These are phyloP conservation scores for Coleophora flavipennella DNA, from an alignment of 2,888 invertebrate genomes.

Conservation along the genomic window DNA sequence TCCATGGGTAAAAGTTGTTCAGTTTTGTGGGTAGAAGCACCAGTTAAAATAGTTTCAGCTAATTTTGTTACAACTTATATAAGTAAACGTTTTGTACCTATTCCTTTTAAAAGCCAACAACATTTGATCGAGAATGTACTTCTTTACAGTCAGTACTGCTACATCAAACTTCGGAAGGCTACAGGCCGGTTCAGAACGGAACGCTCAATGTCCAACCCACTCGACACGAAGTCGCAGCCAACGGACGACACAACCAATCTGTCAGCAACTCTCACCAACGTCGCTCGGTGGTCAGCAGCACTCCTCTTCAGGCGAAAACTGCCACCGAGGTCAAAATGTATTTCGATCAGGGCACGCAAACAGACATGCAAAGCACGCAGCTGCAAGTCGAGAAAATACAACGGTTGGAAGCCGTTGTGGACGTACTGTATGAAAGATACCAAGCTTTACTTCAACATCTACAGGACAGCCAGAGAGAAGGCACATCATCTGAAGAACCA, in stretches of 20 bases:
- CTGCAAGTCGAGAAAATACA: constrained; percentile 24
- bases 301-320: constrained; percentile 26
- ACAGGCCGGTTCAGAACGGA: not conserved
- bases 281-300: constrained; percentile 29
- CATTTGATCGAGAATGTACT: no score
- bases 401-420: constrained; percentile 28
- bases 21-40: no score
- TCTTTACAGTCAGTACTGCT: no score
- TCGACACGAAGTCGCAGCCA: no score
- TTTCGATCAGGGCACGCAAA: constrained; percentile 39
- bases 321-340: constrained; percentile 16
- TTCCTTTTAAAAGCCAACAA: no score
- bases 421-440: constrained; percentile 28
- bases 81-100: no score
- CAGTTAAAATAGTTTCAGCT: no score
- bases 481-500: constrained; percentile 9
- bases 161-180: no score
- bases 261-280: constrained; percentile 5
- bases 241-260: not conserved
- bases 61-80: no score
- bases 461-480: constrained; percentile 15
- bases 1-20: no score
- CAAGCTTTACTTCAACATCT: constrained; percentile 16
- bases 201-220: not conserved
- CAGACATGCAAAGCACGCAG: constrained; percentile 18